Evolutionary conservation across 2,113 vertebrate species (phyloP), one percentile per base, ranked within the genome.

Genomic region (Syrmaticus mikado): DNA sequence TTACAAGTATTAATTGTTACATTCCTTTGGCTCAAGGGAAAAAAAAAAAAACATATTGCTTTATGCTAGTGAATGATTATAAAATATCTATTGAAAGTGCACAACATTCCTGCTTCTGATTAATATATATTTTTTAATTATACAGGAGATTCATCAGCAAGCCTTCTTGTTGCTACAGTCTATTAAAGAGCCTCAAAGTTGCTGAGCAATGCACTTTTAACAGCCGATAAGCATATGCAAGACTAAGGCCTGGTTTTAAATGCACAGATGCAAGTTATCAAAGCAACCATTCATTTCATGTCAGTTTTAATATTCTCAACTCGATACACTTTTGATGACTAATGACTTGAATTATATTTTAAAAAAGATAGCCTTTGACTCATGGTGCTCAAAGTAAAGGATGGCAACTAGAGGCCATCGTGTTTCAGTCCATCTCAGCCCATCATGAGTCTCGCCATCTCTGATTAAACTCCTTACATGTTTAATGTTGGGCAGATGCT

Each of bases 121-220:
- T 67, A 67, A 64, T 3, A 75, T 36, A 10, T 67, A 22, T 5
- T 38, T 66, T 78, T 82, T 21, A 60, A 83, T 87, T 46, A 70
- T 38, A 74, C 52, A 89, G 41, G 38, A 87, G 57, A 36, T 52
- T 90, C 79, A 66, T 80, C 89, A 62, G 36, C 32, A 68, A 76
- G 60, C 30, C 72, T 89, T 61, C 68, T 84, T 78, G 40, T 74
- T 93, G 72, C 36, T 91, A 36, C 15, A 74, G 34, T 48, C 79
- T 91, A 46, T 57, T 78, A 75, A 85, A 68, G 85, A 93, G 48
- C 24, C 53, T 41, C 76, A 67, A 83, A 89, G 2, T 7, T 91
- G 84, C 82, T 81, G 65, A 92, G 76, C 34, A 64, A 87, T 52
- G 60, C 32, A 55, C 82, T 92, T 93, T 65, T 46, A 80, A 81